Percentiles rank a stretch among this genome's conserved stretches.
phyloP scores from a whole-genome alignment of 2,797 vertebrate genomes.

The Discoglossus pictus region DNA sequence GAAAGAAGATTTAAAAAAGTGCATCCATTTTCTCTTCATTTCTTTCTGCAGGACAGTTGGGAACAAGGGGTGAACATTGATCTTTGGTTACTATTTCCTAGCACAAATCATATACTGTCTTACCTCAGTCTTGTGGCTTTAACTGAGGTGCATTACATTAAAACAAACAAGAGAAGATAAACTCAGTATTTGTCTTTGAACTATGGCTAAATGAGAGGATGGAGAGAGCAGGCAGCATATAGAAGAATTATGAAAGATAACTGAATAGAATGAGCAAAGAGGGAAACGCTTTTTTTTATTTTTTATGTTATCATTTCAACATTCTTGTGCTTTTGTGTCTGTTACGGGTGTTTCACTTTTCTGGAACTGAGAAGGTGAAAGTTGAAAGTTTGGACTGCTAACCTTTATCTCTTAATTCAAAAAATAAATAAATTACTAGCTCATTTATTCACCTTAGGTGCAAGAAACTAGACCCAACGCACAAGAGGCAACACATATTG shows the following conservation, averaged over 20 bases:
- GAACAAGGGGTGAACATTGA: constrained; percentile 68
- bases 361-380: constrained; percentile 56
- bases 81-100: constrained; percentile 77
- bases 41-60: constrained; percentile 77
- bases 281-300: constrained; percentile 62
- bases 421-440: constrained; percentile 52
- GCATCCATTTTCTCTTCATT: constrained; percentile 65
- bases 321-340: constrained; percentile 75
- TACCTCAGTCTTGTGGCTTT: constrained; percentile 82
- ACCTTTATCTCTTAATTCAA: constrained; percentile 59
- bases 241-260: constrained; percentile 55
- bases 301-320: constrained; percentile 69
- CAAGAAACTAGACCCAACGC: constrained; percentile 57
- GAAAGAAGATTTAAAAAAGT: constrained; percentile 63
- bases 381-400: constrained; percentile 54
- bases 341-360: constrained; percentile 73
- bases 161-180: constrained; percentile 58
- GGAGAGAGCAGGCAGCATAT: constrained; percentile 57
- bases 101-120: constrained; percentile 90
- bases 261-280: constrained; percentile 35
- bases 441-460: constrained; percentile 52
- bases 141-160: constrained; percentile 76
- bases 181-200: constrained; percentile 65
- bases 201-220: constrained; percentile 56
- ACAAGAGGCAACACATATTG: constrained; percentile 62